phyloP scores from a whole-genome alignment of 2,113 vertebrate species.

The Daubentonia madagascariensis region DNA sequence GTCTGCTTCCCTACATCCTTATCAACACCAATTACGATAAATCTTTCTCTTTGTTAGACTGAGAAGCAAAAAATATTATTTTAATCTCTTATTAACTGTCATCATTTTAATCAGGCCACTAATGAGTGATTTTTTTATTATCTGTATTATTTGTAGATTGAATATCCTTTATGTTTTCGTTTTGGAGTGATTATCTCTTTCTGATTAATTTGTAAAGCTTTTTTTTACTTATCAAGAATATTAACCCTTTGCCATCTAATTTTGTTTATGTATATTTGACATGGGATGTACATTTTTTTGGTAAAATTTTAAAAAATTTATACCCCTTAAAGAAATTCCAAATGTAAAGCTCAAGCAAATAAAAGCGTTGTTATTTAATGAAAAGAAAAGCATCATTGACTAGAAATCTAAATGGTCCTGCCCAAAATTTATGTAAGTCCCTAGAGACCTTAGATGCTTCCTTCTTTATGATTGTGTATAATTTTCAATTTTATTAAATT shows the following conservation, averaged over 20 bases:
- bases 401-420: neutral
- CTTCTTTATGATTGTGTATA: neutral
- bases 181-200: neutral
- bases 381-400: neutral
- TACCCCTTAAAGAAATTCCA: neutral
- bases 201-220: neutral
- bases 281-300: neutral
- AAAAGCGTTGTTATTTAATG: neutral
- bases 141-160: neutral
- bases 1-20: neutral
- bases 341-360: conserved; percentile 35
- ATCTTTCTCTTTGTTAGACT: conserved; percentile 8
- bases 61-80: neutral
- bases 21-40: neutral
- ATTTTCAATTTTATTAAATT: conserved; percentile 1
- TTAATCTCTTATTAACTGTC: neutral
- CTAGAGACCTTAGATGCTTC: neutral
- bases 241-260: conserved; percentile 21
- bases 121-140: conserved; percentile 1
- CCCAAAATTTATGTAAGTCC: neutral
- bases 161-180: neutral
- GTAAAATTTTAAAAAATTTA: neutral
- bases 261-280: conserved; percentile 30
- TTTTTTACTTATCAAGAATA: conserved; percentile 17
- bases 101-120: neutral